Conservation (phyloP, 1,140 invertebrate genomes). For the Platyscapa corneri region DNA sequence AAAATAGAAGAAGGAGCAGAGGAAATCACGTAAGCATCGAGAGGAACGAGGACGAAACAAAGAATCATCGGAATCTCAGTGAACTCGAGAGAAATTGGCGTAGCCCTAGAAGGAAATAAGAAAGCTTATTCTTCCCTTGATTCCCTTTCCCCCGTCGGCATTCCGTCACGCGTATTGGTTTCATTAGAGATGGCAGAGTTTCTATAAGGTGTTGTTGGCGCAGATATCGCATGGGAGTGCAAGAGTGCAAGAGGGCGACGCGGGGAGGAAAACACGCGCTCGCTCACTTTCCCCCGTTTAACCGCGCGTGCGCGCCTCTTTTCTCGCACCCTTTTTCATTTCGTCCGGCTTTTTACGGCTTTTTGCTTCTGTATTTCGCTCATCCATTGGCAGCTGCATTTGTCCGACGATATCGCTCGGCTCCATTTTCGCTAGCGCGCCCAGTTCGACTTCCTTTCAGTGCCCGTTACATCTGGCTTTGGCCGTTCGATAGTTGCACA, state of each 20-base stretch:
- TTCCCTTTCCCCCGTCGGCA: conserved; percentile 47
- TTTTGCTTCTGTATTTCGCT: conserved; percentile 19
- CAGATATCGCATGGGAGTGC: conserved; percentile 59
- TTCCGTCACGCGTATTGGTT: conserved; percentile 74
- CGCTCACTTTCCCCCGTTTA: conserved; percentile 2
- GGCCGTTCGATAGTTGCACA: conserved; percentile 63
- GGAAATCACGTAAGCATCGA: neutral
- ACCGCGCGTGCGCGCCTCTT: neutral
- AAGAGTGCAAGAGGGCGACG: conserved; percentile 61
- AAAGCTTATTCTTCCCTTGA: neutral
- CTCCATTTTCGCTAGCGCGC: neutral
- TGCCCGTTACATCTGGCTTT: conserved; percentile 35
- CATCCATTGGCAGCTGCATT: conserved; percentile 21
- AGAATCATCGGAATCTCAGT: neutral
- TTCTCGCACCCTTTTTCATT: too few species aligned
- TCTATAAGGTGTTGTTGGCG: conserved; percentile 68
- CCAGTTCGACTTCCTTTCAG: conserved; percentile 9
- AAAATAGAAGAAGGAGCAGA: neutral
- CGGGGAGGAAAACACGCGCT: conserved; percentile 55
- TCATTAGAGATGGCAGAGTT: conserved; percentile 71
- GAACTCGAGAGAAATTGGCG: neutral
- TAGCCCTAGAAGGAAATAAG: conserved; percentile 17
- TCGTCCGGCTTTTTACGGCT: neutral
- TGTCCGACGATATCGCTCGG: conserved; percentile 3
- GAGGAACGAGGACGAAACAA: neutral